A percentile compares a stretch with the other conserved stretches of the same genome.
Conservation (phyloP, 2,113 vertebrate species). For the Lepus timidus region DNA sequence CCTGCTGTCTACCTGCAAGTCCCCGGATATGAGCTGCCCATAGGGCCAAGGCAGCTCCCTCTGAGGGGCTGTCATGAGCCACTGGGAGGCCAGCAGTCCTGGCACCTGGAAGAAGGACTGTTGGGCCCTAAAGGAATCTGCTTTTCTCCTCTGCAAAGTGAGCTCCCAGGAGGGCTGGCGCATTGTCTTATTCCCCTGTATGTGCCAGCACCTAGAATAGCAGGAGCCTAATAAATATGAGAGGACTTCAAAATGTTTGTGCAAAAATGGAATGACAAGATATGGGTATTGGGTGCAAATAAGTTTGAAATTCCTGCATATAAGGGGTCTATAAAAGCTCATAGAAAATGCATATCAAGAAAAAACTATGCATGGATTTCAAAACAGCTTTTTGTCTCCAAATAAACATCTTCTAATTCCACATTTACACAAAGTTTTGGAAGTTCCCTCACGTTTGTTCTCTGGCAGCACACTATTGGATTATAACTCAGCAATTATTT, state of each 20-base stretch:
- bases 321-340: no score
- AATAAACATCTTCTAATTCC: no score
- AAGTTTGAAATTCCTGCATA: no score
- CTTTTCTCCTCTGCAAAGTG: neutral
- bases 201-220: neutral
- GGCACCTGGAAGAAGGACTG: neutral
- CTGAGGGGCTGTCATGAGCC: neutral
- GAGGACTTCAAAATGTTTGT: no score
- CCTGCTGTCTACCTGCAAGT: no score
- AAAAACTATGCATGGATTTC: no score
- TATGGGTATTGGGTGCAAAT: no score
- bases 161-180: neutral
- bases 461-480: neutral
- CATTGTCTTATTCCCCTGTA: neutral
- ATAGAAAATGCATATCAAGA: no score
- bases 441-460: neutral
- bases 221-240: neutral
- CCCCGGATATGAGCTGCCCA: neutral
- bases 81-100: neutral
- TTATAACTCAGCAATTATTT: neutral
- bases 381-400: no score
- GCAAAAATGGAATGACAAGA: no score
- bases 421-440: no score
- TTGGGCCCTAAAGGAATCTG: neutral
- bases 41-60: neutral